Base-by-base conservation (phyloP, 2,113 vertebrate genomes). In the Hoplias malabaricus region DNA sequence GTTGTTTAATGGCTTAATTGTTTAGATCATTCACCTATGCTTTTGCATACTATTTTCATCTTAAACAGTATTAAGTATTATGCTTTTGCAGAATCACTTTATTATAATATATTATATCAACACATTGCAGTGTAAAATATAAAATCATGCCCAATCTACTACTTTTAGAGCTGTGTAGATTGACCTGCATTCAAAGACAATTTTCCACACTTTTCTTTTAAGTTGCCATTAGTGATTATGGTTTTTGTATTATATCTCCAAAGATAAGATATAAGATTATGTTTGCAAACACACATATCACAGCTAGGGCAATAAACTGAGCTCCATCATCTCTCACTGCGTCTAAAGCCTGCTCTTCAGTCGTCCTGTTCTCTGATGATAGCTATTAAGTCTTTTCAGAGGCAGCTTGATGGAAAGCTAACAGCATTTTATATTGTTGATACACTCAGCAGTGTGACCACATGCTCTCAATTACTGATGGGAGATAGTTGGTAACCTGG, bases 401-500 rank as follows among this genome's bases (percentile, higher is more conserved):
- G 83, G 74, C 82, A 67, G 86, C 83, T 88, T 88, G 91, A 93
- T 90, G 86, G 90, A 93, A 93, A 90, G 85, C 84, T 92, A 92
- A 91, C 76, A 87, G 78, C 83, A 87, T 86, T 90, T 93, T 93
- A 90, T 89, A 76, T 86, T 87, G 84, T 82, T 91, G 89, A 91
- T 91, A 91, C 93, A 90, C 82, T 94, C 87, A 79, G 80, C 84
- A 85, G 88, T 91, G 63, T 65, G 90, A 88, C 88, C 87, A 48
- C 84, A 84, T 90, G 85, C 84, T 90, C 88, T 92, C 92, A 89
- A 84, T 92, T 90, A 91, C 85, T 81, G 86, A 84, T 86, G 90
- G 88, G 81, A 90, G 90, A 93, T 92, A 91, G 88, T 87, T 87
- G 82, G 85, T 93, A 93, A 91, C 89, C 89, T 89, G 90, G 88